Percentiles rank a stretch among this genome's conserved stretches.
Conservation (phyloP, 2,113 vertebrate genomes). For the Montifringilla adamsi region DNA sequence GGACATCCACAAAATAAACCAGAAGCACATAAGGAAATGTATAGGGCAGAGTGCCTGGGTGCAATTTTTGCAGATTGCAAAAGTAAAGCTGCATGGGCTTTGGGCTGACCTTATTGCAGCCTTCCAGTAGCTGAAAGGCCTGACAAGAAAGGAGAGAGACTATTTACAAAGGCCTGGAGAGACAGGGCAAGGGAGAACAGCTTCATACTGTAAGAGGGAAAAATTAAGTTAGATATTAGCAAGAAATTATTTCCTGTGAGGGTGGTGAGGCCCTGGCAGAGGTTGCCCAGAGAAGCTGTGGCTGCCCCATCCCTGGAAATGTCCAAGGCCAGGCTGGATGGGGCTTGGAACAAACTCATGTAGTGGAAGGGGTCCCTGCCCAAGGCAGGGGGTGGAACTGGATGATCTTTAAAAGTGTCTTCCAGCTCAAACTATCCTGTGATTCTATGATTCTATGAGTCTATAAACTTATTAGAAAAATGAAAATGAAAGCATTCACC, state of each 20-base stretch:
- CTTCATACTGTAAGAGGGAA: background rate
- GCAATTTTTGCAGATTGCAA: background rate
- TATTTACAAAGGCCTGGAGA: background rate
- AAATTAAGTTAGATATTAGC: background rate
- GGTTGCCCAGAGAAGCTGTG: background rate
- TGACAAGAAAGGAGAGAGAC: background rate
- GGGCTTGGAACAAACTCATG: fast-evolving
- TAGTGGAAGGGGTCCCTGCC: background rate
- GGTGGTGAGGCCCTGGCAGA: background rate
- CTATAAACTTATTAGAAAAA: background rate
- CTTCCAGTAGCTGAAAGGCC: background rate
- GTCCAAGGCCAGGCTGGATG: background rate
- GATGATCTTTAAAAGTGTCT: background rate
- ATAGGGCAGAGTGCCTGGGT: too few relatives aligned
- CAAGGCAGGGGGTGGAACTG: background rate
- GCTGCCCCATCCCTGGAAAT: background rate
- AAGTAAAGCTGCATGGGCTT: background rate
- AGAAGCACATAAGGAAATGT: background rate
- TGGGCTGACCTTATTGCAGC: background rate
- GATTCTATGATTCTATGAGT: background rate
- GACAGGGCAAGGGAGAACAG: background rate
- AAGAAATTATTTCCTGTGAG: background rate
- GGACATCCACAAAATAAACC: background rate
- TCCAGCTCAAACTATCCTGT: background rate
- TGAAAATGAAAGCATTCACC: background rate